A percentile compares a stretch with the other conserved stretches of the same genome.
Conservation (phyloP, 2,113 vertebrate genomes). For the Ia io region DNA sequence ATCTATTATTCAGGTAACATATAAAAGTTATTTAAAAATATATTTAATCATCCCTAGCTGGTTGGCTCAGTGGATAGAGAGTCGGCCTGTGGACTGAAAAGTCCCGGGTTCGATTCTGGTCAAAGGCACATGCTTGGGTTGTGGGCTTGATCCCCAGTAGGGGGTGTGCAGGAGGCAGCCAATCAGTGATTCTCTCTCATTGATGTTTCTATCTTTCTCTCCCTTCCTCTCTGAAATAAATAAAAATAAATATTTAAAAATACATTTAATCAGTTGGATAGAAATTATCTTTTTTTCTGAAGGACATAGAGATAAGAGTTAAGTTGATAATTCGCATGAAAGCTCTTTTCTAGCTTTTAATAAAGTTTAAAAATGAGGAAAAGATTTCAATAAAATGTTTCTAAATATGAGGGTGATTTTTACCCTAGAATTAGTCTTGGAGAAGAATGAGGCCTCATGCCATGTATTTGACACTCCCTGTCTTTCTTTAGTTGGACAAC, state of each 20-base stretch:
- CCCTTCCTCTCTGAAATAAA: too few species aligned
- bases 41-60: too few species aligned
- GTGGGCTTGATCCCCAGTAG: too few species aligned
- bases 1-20: neutral
- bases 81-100: too few species aligned
- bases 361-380: neutral
- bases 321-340: neutral
- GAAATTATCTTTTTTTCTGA: neutral
- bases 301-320: neutral
- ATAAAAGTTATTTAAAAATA: neutral
- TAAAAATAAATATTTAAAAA: neutral
- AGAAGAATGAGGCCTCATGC: neutral
- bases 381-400: neutral
- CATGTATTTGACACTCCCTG: neutral
- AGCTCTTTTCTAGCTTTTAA: neutral
- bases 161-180: too few species aligned
- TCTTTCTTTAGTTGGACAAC: neutral
- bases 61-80: too few species aligned
- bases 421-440: neutral
- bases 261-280: neutral
- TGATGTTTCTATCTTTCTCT: too few species aligned
- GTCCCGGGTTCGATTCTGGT: too few species aligned
- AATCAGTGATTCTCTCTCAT: too few species aligned
- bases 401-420: neutral
- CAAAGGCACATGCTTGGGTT: too few species aligned